Evolutionary conservation across 1,140 invertebrate genomes (phyloP), one percentile per base, ranked within the genome.

Genomic region (Homalodisca vitripennis): DNA sequence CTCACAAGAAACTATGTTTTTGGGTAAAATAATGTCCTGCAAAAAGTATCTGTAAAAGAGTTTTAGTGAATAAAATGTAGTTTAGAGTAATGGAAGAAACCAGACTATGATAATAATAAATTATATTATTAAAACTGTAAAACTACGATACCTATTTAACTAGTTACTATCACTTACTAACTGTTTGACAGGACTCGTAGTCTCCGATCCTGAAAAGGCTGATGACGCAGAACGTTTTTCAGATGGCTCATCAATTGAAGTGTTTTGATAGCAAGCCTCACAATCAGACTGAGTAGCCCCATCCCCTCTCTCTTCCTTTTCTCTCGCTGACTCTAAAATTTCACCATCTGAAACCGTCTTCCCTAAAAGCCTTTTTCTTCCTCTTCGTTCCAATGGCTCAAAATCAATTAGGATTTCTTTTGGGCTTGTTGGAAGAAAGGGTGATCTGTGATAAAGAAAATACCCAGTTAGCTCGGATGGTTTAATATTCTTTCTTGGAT

Each of bases 361-460:
- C 48, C 88, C 85, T 34, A 92, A 78, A n/a, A 85, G 79, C 74
- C 86, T 81, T 74, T 86, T 85, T 76, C 83, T 83, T 74, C 80
- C 73, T 57, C 82, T 79, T 29, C 79, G 75, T 48, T 81, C 77
- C 31, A 71, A 63, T 24, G 76, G 76, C 79, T 94, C 91, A 77
- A 93, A 94, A 78, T 93, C 90, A 72, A 94, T 93, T 55, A 94
- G 87, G 68, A 94, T 93, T 80, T 94, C 92, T 51, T 72, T 73
- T 3, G 74, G 74, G 66, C 74, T 74, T 14, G 73, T 64, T 27
- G 73, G 66, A 13, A 71, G 34, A 65, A 72, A 73, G 3, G 74
- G 73, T 26, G 73, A 74, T 51, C 74, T 75, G 65, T 29, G 68
- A 70, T 47, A 46, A 66, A 32, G 14, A 57, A 26, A 41, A 41